Conservation (phyloP, 2,888 invertebrate species). For the Reticulitermes lucifugus region DNA sequence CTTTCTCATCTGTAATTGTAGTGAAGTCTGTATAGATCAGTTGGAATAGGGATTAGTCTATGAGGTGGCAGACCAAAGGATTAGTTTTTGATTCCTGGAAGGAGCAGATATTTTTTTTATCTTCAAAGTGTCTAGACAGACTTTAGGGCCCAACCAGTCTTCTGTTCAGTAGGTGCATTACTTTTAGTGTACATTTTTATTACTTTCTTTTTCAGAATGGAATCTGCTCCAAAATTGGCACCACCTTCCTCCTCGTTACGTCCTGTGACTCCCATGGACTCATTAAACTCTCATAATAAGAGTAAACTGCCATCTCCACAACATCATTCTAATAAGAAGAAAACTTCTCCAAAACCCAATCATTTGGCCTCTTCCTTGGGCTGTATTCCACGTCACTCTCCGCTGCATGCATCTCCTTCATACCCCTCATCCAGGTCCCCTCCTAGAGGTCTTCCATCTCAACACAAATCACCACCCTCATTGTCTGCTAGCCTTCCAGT, state of each 20-base stretch:
- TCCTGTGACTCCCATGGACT: slow-evolving; percentile 23
- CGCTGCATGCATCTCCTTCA: slow-evolving; percentile 70
- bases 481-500: slow-evolving; percentile 44
- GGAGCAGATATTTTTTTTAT: too few species aligned
- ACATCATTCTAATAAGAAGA: slow-evolving; percentile 51
- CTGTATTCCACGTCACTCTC: slow-evolving; percentile 68
- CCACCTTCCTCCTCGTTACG: slow-evolving; percentile 14
- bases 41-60: too few species aligned
- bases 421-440: slow-evolving; percentile 55
- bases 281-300: slow-evolving; percentile 29
- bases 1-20: too few species aligned
- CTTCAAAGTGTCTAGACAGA: too few species aligned
- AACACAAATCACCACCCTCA: slow-evolving; percentile 47
- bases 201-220: slow-evolving; percentile 53
- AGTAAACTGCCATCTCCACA: slow-evolving; percentile 47
- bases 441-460: slow-evolving; percentile 47
- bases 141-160: too few species aligned
- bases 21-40: too few species aligned
- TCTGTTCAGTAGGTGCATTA: too few species aligned
- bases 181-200: too few species aligned
- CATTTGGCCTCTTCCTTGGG: slow-evolving; percentile 43
- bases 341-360: slow-evolving; percentile 50
- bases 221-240: slow-evolving; percentile 43
- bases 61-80: too few species aligned
- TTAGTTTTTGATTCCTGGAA: too few species aligned